Evolutionary conservation across 2,113 vertebrate species (phyloP), one percentile per base, ranked within the genome.

Genomic region (Recurvirostra avosetta): DNA sequence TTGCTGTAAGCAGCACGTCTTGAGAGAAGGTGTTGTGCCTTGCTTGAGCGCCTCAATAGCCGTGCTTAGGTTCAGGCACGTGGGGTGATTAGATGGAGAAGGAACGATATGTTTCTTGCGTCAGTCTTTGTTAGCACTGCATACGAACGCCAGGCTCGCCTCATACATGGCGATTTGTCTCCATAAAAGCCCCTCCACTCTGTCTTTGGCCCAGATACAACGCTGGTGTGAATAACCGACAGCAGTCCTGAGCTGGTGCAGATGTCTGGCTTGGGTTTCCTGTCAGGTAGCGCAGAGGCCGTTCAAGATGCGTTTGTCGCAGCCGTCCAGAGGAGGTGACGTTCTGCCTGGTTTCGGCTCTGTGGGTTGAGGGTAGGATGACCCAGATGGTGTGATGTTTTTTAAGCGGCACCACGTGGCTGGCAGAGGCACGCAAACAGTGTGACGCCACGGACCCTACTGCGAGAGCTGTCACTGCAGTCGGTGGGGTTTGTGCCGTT

Each of bases 341-440:
- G 12, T 32, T 41, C 77, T 86, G 13, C 67, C 13, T 18, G 7
- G n/a, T 34, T 45, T 15, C n/a, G 55, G 11, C 43, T n/a, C 36
- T 53, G 12, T 5, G 5, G 15, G 55, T 23, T 80, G 36, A 58
- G 52, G 26, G n/a, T 6, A 75, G 59, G 38, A 20, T 63, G 41
- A 67, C 74, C 41, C 52, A 36, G 32, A 3, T 3, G 45, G 34
- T 14, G n/a, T 15, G 73, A 21, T 20, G 3, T 20, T 70, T 40
- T 59, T 41, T 5, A n/a, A 26, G 77, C 29, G 67, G 38, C 50
- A 66, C 9, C 15, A 4, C 5, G 15, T 80, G 58, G 1, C 25
- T 56, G 43, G 16, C 16, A 36, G 38, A 43, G 45, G 23, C 52
- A 50, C 3, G 1, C 25, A 12, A 5, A 19, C 0, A 0, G 14